Percentiles rank a stretch among this genome's conserved stretches.
Conservation (phyloP, 2,113 vertebrate species). For the Cephalopterus ornatus region DNA sequence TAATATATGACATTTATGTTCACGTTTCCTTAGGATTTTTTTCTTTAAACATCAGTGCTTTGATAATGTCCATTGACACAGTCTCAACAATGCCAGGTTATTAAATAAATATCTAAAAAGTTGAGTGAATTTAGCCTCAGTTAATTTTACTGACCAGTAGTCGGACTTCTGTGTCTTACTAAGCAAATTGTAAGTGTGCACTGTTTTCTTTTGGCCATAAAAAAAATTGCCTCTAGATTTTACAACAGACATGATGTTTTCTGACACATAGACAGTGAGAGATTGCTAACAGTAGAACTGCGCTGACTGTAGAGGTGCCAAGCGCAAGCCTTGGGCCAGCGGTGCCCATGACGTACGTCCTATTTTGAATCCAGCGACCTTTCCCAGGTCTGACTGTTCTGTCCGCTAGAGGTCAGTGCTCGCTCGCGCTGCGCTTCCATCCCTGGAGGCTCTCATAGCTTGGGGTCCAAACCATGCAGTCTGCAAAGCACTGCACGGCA, state of each 20-base stretch:
- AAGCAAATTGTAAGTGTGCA: neutral
- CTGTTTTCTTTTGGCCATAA: neutral
- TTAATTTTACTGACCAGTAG: neutral
- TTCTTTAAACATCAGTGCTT: neutral
- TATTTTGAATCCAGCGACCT: neutral
- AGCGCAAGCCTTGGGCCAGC: neutral
- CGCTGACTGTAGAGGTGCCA: neutral
- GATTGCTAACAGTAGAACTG: neutral
- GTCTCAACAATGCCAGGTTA: neutral
- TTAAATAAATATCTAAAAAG: neutral
- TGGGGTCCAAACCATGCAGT: fast-evolving
- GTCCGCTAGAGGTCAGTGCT: constrained; percentile 46
- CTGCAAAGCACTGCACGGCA: neutral
- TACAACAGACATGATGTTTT: neutral
- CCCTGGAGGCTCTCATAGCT: fast-evolving
- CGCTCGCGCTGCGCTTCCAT: neutral
- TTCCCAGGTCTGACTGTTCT: neutral
- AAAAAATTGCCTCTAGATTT: neutral
- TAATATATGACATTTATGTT: neutral
- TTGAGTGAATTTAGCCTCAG: neutral
- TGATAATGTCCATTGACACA: neutral
- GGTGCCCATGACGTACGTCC: fast-evolving
- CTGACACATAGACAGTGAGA: neutral
- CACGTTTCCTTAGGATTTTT: neutral
- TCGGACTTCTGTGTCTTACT: fast-evolving